These are phyloP conservation scores for Crypturellus undulatus DNA, from an alignment of 2,113 vertebrate species.

Conservation along the genomic window DNA sequence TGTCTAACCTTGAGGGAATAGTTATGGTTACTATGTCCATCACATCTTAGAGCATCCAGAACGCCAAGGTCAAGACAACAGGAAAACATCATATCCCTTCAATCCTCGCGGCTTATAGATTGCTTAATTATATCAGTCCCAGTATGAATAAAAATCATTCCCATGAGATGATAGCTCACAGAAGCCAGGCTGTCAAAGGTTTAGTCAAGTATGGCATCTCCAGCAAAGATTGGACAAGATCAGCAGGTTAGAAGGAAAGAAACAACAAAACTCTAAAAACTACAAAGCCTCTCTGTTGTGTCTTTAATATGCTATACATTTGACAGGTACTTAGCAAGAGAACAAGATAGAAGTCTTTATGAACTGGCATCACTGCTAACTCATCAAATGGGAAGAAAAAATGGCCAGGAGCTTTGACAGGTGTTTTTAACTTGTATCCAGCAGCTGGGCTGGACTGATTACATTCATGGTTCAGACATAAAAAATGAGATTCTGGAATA, in stretches of 20 bases:
- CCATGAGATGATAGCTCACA: conserved; percentile 20
- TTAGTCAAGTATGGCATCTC: conserved; percentile 51
- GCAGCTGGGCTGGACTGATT: conserved; percentile 38
- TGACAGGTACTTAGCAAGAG: conserved; percentile 19
- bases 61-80: conserved; percentile 71
- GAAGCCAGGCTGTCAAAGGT: conserved; percentile 57
- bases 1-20: conserved; percentile 47
- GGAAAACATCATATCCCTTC: conserved; percentile 25
- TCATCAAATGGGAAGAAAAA: conserved; percentile 40
- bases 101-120: conserved; percentile 64
- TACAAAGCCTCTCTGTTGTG: conserved; percentile 9
- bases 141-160: conserved; percentile 58
- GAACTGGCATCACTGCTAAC: conserved; percentile 1
- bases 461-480: conserved; percentile 29
- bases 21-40: conserved; percentile 47
- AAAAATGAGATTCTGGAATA: conserved; percentile 35
- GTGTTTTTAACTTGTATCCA: conserved; percentile 30
- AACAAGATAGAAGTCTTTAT: conserved; percentile 43
- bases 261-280: neutral
- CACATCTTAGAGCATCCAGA: conserved; percentile 36
- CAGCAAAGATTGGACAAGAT: conserved; percentile 52
- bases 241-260: neutral
- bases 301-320: neutral
- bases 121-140: conserved; percentile 70
- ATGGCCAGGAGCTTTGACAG: neutral